Evolutionary conservation across 2,797 vertebrate species (phyloP), one percentile per base, ranked within the genome.

Genomic region (Galaxias olidus): DNA sequence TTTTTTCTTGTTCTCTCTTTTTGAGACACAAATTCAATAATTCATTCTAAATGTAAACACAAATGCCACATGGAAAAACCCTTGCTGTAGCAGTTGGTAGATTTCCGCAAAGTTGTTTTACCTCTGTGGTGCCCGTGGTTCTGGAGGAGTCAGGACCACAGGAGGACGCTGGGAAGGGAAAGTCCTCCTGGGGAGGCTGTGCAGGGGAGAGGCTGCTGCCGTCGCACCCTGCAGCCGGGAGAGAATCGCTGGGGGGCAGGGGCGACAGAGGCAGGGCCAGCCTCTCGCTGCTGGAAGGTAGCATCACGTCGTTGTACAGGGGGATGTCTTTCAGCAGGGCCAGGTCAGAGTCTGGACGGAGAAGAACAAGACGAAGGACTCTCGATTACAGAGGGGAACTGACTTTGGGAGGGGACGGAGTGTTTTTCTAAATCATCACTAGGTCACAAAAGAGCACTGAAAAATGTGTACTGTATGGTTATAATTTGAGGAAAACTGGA

Each of bases 261-360:
- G 94, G 91, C 76, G 96, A 94, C 84, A 98, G 88, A 54, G 86
- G 81, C 67, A 89, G 77, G 63, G 91, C 88, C 82, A 96, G 81
- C 79, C 95, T 95, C 79, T 94, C 92, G 77, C 88, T 92, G 71
- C 93, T 92, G 69, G 96, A 93, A 65, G 96, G 96, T 76, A 98
- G 93, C 96, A 98, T 98, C 68, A 99, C 96, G 71, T 98, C 97
- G 0, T 96, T 99, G 91, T 97, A 98, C 69, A 99, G 89, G 59
- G 96, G 95, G 65, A 93, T 93, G 51, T 97, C 96, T 71, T 93
- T 91, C 85, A 91, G 86, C 66, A 91, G 86, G 74, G 93, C 90
- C 53, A 94, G 90, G 72, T 96, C 94, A 54, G 95, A 90, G 77
- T 95, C 95, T 94, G 90, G 68, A 84, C 81, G 68, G 81, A 81